A percentile compares a stretch with the other conserved stretches of the same genome.
phyloP scores from a whole-genome alignment of 2,888 invertebrate species.

The Endotricha flammealis region DNA sequence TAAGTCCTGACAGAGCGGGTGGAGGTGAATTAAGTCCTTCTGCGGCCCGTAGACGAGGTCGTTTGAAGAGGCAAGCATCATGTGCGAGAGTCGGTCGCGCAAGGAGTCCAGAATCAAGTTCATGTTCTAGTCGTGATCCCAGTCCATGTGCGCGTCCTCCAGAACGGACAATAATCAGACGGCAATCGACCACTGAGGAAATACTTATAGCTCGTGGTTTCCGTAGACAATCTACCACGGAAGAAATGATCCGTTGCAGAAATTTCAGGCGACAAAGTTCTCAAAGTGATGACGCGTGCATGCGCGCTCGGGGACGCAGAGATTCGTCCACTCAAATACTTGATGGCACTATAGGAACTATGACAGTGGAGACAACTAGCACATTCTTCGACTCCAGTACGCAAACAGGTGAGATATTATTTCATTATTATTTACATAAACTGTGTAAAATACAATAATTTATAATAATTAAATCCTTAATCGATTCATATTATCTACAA shows the following conservation, averaged over 20 bases:
- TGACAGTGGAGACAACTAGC: slow-evolving; percentile 95
- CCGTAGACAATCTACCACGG: slow-evolving; percentile 92
- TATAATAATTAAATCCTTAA: too few relatives aligned
- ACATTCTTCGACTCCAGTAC: slow-evolving; percentile 95
- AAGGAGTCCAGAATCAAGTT: slow-evolving; percentile 84
- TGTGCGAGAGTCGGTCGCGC: slow-evolving; percentile 80
- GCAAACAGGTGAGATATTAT: slow-evolving; percentile 86
- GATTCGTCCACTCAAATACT: slow-evolving; percentile 94
- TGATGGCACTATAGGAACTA: slow-evolving; percentile 93
- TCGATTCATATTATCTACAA: too few relatives aligned
- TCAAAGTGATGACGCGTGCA: slow-evolving; percentile 89
- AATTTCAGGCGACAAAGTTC: slow-evolving; percentile 94
- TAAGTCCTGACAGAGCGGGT: slow-evolving; percentile 89
- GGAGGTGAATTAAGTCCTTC: slow-evolving; percentile 89
- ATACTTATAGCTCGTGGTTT: slow-evolving; percentile 94
- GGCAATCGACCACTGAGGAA: slow-evolving; percentile 95
- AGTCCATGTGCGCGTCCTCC: slow-evolving; percentile 84
- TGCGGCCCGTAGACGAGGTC: slow-evolving; percentile 82
- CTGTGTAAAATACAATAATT: too few relatives aligned
- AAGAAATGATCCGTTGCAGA: slow-evolving; percentile 94
- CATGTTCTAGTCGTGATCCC: slow-evolving; percentile 89
- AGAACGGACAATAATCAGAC: slow-evolving; percentile 85
- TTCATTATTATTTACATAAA: too few relatives aligned
- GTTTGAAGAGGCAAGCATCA: slow-evolving; percentile 88
- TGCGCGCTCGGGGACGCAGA: slow-evolving; percentile 83